A percentile compares a stretch with the other conserved stretches of the same genome.
Evolutionary conservation across 2,888 invertebrate species (phyloP).

Genomic region (Megastigmus dorsalis): DNA sequence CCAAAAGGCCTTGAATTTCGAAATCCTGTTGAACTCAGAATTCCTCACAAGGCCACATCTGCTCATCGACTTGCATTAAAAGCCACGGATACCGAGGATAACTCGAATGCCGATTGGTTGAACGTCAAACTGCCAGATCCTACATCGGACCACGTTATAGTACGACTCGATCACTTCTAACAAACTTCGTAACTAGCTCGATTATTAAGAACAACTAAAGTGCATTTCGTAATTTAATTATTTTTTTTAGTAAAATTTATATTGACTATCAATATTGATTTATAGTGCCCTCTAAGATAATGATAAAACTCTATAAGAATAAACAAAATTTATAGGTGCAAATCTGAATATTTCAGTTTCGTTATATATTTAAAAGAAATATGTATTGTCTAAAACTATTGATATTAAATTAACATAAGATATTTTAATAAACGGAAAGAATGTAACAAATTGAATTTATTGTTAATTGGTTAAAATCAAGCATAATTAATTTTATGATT

Average conservation of each 20-base stretch:
- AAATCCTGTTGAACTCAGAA: slow-evolving; percentile 91
- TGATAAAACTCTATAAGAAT: no score
- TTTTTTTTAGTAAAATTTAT: slow-evolving; percentile 13
- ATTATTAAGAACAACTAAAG: no score
- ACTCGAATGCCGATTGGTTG: slow-evolving; percentile 89
- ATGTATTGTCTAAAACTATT: no score
- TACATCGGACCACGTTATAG: slow-evolving; percentile 90
- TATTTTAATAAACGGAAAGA: no score
- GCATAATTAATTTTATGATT: background rate
- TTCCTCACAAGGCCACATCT: slow-evolving; percentile 90
- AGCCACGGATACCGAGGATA: slow-evolving; percentile 88
- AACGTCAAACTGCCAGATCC: slow-evolving; percentile 89
- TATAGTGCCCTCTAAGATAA: no score
- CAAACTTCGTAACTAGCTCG: no score
- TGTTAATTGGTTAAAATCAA: background rate
- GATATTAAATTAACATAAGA: no score
- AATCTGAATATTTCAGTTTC: no score
- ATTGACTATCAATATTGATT: no score
- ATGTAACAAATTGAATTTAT: no score
- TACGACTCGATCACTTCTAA: slow-evolving; percentile 93
- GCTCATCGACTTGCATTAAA: slow-evolving; percentile 86
- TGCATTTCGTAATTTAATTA: slow-evolving; percentile 28
- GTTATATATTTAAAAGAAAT: no score
- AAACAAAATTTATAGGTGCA: no score
- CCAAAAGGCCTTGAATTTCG: slow-evolving; percentile 93